Evolutionary conservation across 2,888 invertebrate genomes (phyloP), one percentile per base, ranked within the genome.

Genomic region (Pandemis heparana): DNA sequence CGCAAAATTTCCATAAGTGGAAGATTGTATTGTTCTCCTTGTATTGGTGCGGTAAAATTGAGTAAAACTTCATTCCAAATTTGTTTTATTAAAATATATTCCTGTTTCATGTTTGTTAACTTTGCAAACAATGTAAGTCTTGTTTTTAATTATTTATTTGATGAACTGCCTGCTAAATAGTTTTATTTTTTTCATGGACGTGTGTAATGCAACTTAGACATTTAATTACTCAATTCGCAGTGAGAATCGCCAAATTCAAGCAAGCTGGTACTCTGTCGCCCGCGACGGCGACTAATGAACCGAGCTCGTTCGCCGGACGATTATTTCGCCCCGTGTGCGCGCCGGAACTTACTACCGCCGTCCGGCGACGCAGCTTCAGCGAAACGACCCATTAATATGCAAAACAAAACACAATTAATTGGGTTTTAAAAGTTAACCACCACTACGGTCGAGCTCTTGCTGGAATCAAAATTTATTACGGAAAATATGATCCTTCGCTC

Each of bases 361-460:
- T 38, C 65, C 78, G 76, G 76, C 78, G 77, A 81, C 82, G 80
- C 76, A 80, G 80, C 81, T 79, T 78, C 82, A 77, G 77, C 80
- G 77, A 79, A 84, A 82, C 80, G 82, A 83, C 81, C 83, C 83
- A 87, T 89, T 89, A 87, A 84, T 89, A 89, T 89, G 87, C 87
- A 87, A 89, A 89, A 89, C 85, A 88, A 88, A 87, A 89, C 85
- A 81, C 84, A 85, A 86, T 86, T 87, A 88, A 87, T 88, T 86
- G 85, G 82, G 83, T 84, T 87, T 87, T 86, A 85, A 84, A 83
- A 86, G 85, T 85, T 84, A 83, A 86, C 83, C 84, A 81, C 83
- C 81, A 83, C 82, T 83, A 84, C 78, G 83, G 79, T 74, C 77
- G 79, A 84, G 81, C 85, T 83, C 79, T 80, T 77, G 80, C 78